These are phyloP conservation scores for Grantiella picta DNA, from an alignment of 2,113 vertebrate species.

Conservation along the genomic window DNA sequence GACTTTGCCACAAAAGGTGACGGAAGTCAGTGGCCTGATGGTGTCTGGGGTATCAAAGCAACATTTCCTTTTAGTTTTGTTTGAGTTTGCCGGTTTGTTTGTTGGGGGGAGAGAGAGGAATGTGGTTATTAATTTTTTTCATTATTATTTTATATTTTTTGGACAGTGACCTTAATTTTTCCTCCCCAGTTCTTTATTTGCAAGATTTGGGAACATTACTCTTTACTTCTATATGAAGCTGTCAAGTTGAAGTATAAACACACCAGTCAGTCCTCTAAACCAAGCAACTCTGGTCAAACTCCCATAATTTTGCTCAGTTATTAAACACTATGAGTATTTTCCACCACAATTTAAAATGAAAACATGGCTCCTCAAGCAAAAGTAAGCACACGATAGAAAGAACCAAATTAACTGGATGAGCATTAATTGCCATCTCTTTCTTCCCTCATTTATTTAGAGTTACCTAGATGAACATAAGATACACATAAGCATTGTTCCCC, in stretches of 20 bases:
- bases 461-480: neutral
- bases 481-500: neutral
- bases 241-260: neutral
- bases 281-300: neutral
- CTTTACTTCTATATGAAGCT: neutral
- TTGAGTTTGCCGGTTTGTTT: neutral
- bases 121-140: neutral
- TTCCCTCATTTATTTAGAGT: neutral
- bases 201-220: neutral
- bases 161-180: neutral
- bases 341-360: neutral
- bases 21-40: neutral
- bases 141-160: neutral
- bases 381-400: neutral
- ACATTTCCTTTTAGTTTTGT: neutral
- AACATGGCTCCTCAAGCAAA: neutral
- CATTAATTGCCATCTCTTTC: neutral
- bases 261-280: neutral
- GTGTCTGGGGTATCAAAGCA: neutral
- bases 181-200: neutral
- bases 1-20: neutral
- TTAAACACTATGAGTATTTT: neutral
- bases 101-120: neutral
- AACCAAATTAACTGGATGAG: neutral
- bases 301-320: neutral